Evolutionary conservation across 1,140 invertebrate species (phyloP).

Genomic region (Drosophila sechellia): DNA sequence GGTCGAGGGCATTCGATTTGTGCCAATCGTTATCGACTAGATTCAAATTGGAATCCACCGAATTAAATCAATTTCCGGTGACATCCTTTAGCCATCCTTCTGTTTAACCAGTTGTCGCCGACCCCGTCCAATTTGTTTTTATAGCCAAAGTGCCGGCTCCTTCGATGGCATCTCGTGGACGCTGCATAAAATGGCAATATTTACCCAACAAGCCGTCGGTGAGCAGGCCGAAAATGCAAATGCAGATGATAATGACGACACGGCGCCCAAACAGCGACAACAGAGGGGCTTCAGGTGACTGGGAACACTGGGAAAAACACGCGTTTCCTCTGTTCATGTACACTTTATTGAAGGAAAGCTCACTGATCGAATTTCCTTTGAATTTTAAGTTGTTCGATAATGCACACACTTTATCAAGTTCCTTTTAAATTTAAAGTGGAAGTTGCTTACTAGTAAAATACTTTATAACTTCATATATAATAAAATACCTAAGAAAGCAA

Average conservation of each 20-base stretch:
- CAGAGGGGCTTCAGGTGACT: constrained; percentile 26
- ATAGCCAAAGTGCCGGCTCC: constrained; percentile 18
- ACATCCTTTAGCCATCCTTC: too few species aligned
- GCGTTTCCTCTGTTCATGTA: too few species aligned
- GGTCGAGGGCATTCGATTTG: constrained; percentile 2
- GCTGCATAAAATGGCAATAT: constrained; percentile 48
- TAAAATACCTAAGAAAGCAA: too few species aligned
- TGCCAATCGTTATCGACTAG: constrained; percentile 7
- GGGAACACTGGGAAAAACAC: background rate
- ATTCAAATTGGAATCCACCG: constrained; percentile 11
- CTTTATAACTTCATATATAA: too few species aligned
- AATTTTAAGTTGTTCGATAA: too few species aligned
- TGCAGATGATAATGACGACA: constrained; percentile 73
- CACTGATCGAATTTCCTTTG: too few species aligned
- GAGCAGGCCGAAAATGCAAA: constrained; percentile 65
- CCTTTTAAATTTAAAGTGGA: too few species aligned
- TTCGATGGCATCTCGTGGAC: constrained; percentile 31
- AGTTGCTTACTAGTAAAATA: too few species aligned
- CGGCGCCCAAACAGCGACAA: constrained; percentile 42
- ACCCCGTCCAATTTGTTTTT: constrained; percentile 15
- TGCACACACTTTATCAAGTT: too few species aligned
- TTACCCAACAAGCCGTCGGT: constrained; percentile 36
- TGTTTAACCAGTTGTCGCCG: background rate
- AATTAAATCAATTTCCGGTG: background rate
- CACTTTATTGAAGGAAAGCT: too few species aligned